phyloP scores from a whole-genome alignment of 1,140 invertebrate genomes.

The Aphelenchoides avenae region DNA sequence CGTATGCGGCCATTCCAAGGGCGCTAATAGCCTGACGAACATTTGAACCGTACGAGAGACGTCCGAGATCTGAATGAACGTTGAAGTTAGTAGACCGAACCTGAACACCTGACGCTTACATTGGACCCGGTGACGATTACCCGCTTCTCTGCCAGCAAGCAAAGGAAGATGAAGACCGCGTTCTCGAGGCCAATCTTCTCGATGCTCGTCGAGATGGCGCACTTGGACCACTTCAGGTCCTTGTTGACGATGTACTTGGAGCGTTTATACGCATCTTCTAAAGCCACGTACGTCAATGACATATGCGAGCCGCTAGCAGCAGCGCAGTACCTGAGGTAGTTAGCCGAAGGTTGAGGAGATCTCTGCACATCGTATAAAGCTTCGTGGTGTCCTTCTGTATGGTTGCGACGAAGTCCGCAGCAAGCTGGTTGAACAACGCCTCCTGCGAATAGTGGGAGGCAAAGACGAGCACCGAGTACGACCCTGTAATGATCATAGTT shows the following conservation, averaged over 20 bases:
- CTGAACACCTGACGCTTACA: slow-evolving; percentile 14
- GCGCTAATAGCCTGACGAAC: slow-evolving; percentile 36
- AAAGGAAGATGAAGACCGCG: slow-evolving; percentile 32
- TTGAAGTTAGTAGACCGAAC: slow-evolving; percentile 1
- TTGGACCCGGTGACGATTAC: slow-evolving; percentile 39
- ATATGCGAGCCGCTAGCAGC: too few species aligned
- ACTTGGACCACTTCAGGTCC: slow-evolving; percentile 10
- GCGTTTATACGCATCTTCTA: slow-evolving; percentile 10
- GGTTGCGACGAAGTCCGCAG: slow-evolving; percentile 26
- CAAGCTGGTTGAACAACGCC: slow-evolving; percentile 31
- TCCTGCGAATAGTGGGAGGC: slow-evolving; percentile 34
- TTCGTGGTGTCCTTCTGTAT: slow-evolving; percentile 30
- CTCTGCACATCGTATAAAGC: slow-evolving; percentile 26
- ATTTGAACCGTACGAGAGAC: slow-evolving; percentile 33
- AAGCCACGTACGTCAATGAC: too few species aligned
- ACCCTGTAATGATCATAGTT: slow-evolving; percentile 14
- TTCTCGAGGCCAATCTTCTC: slow-evolving; percentile 35
- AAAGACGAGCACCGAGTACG: slow-evolving; percentile 37
- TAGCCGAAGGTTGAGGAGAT: slow-evolving; percentile 30
- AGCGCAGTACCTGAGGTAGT: slow-evolving; percentile 21
- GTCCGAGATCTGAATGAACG: slow-evolving; percentile 27
- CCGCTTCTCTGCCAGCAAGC: slow-evolving; percentile 38
- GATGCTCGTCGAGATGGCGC: slow-evolving; percentile 19
- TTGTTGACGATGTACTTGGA: slow-evolving; percentile 23
- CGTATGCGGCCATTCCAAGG: slow-evolving; percentile 42